Evolutionary conservation across 2,888 invertebrate species (phyloP), one percentile per base, ranked within the genome.

Genomic region (Hydrotaea diabolus): DNA sequence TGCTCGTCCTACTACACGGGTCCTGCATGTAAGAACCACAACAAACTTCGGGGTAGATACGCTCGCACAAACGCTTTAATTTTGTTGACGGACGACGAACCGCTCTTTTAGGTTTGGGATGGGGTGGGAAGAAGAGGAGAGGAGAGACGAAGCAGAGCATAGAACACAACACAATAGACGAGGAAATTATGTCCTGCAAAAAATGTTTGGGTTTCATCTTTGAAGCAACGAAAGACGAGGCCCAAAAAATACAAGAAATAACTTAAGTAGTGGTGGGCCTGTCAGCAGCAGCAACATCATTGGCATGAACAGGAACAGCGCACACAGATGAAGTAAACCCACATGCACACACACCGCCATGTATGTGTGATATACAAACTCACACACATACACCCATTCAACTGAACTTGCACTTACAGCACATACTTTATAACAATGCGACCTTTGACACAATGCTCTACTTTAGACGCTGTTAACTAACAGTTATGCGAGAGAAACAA

Each of bases 401-500:
- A 13, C 62, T 82, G 77, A 80, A 85, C 79, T 80, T 80, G 77
- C 74, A 80, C 80, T 76, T 76, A 76, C 72, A 74, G 23, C 23
- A 72, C 23, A 64, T 76, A 85, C 53, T 66, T 77, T 73, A 69
- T 59, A 77, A 75, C 75, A 83, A 80, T 57, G 57, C 77, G 83
- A 83, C 82, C 82, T 85, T 85, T 85, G 85, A 82, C 85, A 85
- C 85, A 85, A 77, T 85, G 85, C 78, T 85, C 85, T 85, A 85
- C 66, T 82, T 84, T 85, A 69, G 43, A 0, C 23, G 19, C 69
- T 69, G 69, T 69, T 43, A 31, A 31, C 31, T 31, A 46, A 43
- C 62, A 62, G 15, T 15, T 46, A 21, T 66, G 21, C 15, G 21
- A 46, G 21, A 17, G 43, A 43, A 46, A 21, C 46, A 69, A 69